Conservation (phyloP, 2,797 vertebrate species). For the Premnoplex brunnescens region DNA sequence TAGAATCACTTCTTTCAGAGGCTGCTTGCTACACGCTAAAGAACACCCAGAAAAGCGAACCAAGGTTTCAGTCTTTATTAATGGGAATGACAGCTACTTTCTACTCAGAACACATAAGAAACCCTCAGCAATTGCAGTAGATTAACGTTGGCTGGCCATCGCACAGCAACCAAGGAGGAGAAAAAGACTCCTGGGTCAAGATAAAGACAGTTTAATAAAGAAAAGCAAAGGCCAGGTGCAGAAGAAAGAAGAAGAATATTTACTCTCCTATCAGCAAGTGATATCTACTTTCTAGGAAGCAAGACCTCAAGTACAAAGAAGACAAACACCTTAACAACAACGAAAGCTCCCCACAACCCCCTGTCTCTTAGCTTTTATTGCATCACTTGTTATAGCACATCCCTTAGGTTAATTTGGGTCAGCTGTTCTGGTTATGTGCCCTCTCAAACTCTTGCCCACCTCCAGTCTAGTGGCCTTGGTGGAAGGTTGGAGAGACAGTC, state of each 20-base stretch:
- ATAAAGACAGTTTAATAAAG: background rate
- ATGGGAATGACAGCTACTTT: background rate
- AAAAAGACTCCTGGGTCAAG: background rate
- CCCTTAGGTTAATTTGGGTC: background rate
- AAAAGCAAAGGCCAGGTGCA: background rate
- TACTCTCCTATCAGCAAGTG: background rate
- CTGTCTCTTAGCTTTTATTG: background rate
- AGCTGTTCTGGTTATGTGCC: accelerated
- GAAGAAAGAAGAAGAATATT: background rate
- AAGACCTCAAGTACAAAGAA: background rate
- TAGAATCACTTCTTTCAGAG: background rate
- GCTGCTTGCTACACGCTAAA: background rate
- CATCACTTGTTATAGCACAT: background rate
- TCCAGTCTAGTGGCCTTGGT: background rate
- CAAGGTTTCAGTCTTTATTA: background rate
- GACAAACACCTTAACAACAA: background rate
- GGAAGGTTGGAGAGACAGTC: background rate
- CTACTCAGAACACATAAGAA: background rate
- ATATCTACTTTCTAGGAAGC: background rate
- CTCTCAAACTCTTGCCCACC: background rate
- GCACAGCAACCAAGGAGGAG: background rate
- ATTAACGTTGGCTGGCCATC: background rate
- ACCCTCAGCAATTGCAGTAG: background rate
- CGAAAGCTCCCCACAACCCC: accelerated
- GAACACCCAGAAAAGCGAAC: background rate